Evolutionary conservation across 2,797 vertebrate species (phyloP).

Genomic region (Danio choprae): DNA sequence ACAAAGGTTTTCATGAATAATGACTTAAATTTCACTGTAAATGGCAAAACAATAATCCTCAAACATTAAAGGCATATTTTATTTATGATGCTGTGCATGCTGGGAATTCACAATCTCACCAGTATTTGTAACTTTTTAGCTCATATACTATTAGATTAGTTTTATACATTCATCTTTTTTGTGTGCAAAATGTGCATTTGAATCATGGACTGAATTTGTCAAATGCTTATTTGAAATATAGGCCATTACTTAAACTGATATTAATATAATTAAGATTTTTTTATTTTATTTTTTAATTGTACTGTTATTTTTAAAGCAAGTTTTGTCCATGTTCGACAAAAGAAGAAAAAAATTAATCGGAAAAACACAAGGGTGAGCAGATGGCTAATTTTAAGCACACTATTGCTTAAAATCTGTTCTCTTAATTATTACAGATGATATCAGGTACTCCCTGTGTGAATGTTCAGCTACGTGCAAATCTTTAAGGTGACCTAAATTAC

Average conservation of each 20-base stretch:
- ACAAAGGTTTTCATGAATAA: too few relatives aligned
- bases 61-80: too few relatives aligned
- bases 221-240: too few relatives aligned
- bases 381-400: not conserved
- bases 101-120: too few relatives aligned
- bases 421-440: slow-evolving; percentile 15
- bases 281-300: not conserved
- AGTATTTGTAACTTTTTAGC: too few relatives aligned
- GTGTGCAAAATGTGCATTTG: too few relatives aligned
- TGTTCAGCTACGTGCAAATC: not conserved
- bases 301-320: not conserved
- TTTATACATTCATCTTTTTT: not conserved
- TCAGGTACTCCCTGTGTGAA: slow-evolving; percentile 10
- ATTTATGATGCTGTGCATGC: too few relatives aligned
- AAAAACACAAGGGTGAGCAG: not conserved
- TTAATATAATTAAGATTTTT: too few relatives aligned
- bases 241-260: not conserved
- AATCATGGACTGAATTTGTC: too few relatives aligned
- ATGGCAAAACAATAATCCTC: too few relatives aligned
- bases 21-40: too few relatives aligned
- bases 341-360: not conserved
- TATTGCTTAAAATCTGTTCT: slow-evolving; percentile 24
- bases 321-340: not conserved
- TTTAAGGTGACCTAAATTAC: slow-evolving; percentile 50
- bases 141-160: not conserved